phyloP scores from a whole-genome alignment of 2,113 vertebrate species.

The Puma concolor region DNA sequence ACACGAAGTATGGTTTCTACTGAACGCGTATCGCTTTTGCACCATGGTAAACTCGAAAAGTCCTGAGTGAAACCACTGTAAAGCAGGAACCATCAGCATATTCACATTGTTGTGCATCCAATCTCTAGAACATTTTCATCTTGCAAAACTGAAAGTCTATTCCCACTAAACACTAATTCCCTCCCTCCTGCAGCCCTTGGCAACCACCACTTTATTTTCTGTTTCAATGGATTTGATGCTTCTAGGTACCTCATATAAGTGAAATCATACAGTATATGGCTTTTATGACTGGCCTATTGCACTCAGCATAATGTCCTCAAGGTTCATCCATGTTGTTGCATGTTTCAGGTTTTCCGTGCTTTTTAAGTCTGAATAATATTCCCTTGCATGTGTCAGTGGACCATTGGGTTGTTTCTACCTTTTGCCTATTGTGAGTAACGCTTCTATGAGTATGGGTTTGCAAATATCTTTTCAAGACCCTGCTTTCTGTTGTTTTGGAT shows the following conservation, averaged over 20 bases:
- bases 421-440: background rate
- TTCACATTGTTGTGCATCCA: background rate
- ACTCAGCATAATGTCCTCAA: background rate
- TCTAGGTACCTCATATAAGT: background rate
- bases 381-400: background rate
- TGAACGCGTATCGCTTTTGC: background rate
- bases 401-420: background rate
- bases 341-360: background rate
- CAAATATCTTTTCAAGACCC: background rate
- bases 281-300: background rate
- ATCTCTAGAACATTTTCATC: background rate
- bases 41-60: background rate
- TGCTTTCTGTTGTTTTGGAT: constrained; percentile 19
- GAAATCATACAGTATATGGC: background rate
- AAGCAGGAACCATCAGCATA: background rate
- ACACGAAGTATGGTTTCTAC: background rate
- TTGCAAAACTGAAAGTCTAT: background rate
- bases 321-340: background rate
- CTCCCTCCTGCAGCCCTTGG: background rate
- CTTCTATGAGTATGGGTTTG: background rate
- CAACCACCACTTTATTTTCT: background rate
- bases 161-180: background rate
- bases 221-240: background rate
- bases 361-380: constrained; percentile 18
- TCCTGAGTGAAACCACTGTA: background rate